These are phyloP conservation scores for Leptoclinus maculatus DNA, from an alignment of 2,797 vertebrate genomes.

Conservation along the genomic window DNA sequence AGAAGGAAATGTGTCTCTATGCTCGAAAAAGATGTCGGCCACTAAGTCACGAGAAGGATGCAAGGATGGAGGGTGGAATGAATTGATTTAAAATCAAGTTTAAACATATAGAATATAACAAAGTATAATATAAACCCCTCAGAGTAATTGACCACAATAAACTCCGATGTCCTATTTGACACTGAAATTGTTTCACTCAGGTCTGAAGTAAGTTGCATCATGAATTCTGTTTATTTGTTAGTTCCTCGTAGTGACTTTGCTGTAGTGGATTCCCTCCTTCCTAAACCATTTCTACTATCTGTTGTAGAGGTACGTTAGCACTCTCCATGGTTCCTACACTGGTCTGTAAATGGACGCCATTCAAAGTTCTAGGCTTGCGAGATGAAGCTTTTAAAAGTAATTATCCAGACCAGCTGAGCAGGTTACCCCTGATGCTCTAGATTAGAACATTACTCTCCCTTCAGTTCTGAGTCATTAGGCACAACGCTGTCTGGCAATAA, in stretches of 20 bases:
- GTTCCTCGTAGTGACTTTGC: neutral
- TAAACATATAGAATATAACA: neutral
- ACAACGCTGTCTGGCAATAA: neutral
- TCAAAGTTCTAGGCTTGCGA: neutral
- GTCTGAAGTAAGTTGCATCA: conserved; percentile 38
- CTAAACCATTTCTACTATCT: conserved; percentile 1
- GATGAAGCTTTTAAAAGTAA: neutral
- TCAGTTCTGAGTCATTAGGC: neutral
- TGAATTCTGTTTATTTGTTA: conserved; percentile 17
- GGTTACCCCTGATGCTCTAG: too few relatives aligned
- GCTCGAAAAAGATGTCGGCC: neutral
- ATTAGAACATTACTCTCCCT: neutral
- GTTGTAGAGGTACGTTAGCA: conserved; percentile 28
- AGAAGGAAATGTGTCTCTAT: neutral
- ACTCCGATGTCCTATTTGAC: neutral
- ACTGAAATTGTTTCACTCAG: conserved; percentile 46
- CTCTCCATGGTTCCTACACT: conserved; percentile 11
- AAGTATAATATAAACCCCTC: neutral
- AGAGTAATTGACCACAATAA: neutral
- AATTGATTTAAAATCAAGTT: neutral
- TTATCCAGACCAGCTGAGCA: neutral
- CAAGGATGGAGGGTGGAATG: neutral
- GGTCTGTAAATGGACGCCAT: neutral
- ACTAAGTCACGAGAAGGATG: conserved; percentile 25
- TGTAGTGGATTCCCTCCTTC: neutral